A percentile compares a stretch with the other conserved stretches of the same genome.
These are phyloP conservation scores for Murina feae DNA, from an alignment of 2,113 vertebrate genomes.

Conservation along the genomic window DNA sequence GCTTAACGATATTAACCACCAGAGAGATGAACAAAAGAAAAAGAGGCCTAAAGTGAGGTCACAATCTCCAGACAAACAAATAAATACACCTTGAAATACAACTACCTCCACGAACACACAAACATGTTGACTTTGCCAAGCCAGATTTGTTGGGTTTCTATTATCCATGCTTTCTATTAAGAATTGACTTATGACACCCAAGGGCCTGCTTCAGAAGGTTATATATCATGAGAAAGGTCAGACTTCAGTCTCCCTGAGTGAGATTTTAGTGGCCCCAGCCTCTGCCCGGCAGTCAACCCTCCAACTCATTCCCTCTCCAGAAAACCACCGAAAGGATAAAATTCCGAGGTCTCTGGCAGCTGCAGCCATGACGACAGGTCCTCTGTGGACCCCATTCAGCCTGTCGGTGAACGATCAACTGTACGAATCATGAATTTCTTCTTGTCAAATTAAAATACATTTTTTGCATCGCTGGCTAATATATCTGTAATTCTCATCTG, in stretches of 20 bases:
- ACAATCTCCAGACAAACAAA: conserved; percentile 7
- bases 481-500: conserved; percentile 78
- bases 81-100: conserved; percentile 22
- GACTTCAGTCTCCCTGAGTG: background rate
- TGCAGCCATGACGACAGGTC: background rate
- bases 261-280: background rate
- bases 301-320: conserved; percentile 28
- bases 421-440: conserved; percentile 24
- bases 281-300: background rate
- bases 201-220: background rate
- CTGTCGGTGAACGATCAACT: background rate
- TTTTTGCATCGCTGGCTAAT: conserved; percentile 76
- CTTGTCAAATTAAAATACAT: conserved; percentile 76
- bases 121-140: background rate
- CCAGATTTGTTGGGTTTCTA: conserved; percentile 17
- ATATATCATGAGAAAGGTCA: conserved; percentile 6
- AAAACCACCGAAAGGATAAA: conserved; percentile 50
- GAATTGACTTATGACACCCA: conserved; percentile 18
- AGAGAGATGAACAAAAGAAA: background rate
- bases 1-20: background rate
- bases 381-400: background rate
- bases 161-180: background rate
- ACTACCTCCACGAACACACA: background rate
- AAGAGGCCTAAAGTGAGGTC: background rate
- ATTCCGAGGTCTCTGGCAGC: conserved; percentile 37